phyloP scores from a whole-genome alignment of 2,888 invertebrate genomes.

The Erebia aethiops region DNA sequence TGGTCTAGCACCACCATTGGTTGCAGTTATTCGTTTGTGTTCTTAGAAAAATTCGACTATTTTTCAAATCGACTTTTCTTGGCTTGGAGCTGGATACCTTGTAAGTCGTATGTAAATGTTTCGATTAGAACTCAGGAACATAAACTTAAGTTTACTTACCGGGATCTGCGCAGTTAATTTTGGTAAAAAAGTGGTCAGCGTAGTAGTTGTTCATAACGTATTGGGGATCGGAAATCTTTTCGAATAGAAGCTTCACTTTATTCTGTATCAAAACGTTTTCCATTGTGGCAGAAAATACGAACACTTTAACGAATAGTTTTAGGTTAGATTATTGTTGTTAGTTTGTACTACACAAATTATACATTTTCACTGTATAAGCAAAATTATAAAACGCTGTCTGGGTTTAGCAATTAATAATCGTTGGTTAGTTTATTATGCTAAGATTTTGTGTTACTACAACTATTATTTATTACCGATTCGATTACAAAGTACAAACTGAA shows the following conservation, averaged over 20 bases:
- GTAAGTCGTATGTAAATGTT: background rate
- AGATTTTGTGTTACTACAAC: too few species aligned
- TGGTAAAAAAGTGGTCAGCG: constrained; percentile 85
- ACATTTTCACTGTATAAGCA: background rate
- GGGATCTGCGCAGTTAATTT: constrained; percentile 79
- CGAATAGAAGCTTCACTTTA: constrained; percentile 82
- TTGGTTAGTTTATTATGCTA: too few species aligned
- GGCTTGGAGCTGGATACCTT: too few species aligned
- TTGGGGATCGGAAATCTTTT: constrained; percentile 81
- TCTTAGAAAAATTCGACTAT: too few species aligned
- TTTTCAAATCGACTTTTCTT: too few species aligned
- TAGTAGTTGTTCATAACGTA: constrained; percentile 85
- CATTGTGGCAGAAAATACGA: constrained; percentile 36
- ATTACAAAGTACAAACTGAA: too few species aligned
- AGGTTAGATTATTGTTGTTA: background rate
- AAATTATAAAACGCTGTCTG: background rate
- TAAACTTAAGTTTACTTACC: constrained; percentile 59
- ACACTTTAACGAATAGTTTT: background rate
- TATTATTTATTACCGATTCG: too few species aligned
- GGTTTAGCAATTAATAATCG: too few species aligned
- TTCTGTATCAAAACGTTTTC: constrained; percentile 57
- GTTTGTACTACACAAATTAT: background rate
- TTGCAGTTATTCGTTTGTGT: too few species aligned
- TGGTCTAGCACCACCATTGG: too few species aligned
- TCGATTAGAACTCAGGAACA: background rate